Evolutionary conservation across 2,797 vertebrate species (phyloP).

Genomic region (Lagothrix lagotricha): DNA sequence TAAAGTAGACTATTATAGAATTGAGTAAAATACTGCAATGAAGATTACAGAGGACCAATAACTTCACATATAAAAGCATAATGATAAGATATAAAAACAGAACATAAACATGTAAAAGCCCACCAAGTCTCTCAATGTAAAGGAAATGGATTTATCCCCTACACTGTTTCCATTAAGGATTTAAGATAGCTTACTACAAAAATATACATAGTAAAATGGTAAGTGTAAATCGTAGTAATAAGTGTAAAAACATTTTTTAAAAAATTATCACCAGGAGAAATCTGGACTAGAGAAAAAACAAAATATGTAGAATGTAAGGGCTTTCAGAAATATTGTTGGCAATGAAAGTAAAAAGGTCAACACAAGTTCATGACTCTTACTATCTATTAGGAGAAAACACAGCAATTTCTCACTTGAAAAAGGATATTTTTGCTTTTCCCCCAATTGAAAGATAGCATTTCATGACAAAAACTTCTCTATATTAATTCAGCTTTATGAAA

Average conservation of each 20-base stretch:
- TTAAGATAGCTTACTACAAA: slow-evolving; percentile 16
- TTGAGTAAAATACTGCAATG: neutral
- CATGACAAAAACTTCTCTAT: neutral
- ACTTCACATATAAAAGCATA: neutral
- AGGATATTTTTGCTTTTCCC: neutral
- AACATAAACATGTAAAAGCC: neutral
- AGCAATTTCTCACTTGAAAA: neutral
- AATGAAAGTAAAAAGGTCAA: neutral
- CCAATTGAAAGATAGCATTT: neutral
- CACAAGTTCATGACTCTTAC: neutral
- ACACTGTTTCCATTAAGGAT: neutral
- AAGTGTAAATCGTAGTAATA: neutral
- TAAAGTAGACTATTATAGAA: neutral
- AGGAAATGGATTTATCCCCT: neutral
- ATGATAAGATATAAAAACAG: neutral
- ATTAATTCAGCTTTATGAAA: neutral
- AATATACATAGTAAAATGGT: neutral
- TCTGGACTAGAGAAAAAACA: slow-evolving; percentile 18
- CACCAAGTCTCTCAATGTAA: neutral
- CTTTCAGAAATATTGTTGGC: neutral
- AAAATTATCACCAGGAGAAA: slow-evolving; percentile 47
- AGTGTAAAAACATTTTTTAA: neutral
- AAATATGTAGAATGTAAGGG: neutral
- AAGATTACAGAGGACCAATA: neutral
- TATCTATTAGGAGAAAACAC: neutral